phyloP scores from a whole-genome alignment of 2,888 invertebrate species.

The Amaurobius ferox region DNA sequence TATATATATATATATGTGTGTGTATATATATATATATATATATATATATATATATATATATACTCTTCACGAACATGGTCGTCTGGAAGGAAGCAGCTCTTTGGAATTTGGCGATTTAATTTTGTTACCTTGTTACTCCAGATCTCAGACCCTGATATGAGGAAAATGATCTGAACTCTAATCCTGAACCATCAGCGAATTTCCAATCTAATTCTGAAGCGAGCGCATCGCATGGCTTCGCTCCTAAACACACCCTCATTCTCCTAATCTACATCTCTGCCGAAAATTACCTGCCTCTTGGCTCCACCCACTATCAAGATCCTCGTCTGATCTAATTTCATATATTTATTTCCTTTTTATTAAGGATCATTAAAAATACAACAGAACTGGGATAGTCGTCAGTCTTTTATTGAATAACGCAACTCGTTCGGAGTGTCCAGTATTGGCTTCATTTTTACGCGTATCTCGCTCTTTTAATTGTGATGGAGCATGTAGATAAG shows the following conservation, averaged over 20 bases:
- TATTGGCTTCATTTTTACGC: not conserved
- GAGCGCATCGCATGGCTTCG: slow-evolving; percentile 18
- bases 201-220: slow-evolving; percentile 35
- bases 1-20: no score
- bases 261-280: slow-evolving; percentile 24
- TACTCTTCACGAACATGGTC: no score
- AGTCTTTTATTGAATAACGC: slow-evolving; percentile 59
- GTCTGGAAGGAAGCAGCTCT: no score
- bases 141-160: not conserved
- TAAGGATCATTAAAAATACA: slow-evolving; percentile 27
- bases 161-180: not conserved
- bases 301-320: slow-evolving; percentile 57
- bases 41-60: no score
- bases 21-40: no score
- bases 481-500: not conserved
- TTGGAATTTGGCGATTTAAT: not conserved
- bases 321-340: slow-evolving; percentile 55
- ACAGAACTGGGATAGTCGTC: slow-evolving; percentile 3
- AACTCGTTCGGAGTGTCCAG: not conserved
- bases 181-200: slow-evolving; percentile 24
- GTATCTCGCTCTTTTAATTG: not conserved
- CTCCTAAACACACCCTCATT: slow-evolving; percentile 34
- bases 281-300: slow-evolving; percentile 60
- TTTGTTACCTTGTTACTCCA: not conserved
- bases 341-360: slow-evolving; percentile 34